These are phyloP conservation scores for Chironomus riparius DNA, from an alignment of 2,888 invertebrate species.

Conservation along the genomic window DNA sequence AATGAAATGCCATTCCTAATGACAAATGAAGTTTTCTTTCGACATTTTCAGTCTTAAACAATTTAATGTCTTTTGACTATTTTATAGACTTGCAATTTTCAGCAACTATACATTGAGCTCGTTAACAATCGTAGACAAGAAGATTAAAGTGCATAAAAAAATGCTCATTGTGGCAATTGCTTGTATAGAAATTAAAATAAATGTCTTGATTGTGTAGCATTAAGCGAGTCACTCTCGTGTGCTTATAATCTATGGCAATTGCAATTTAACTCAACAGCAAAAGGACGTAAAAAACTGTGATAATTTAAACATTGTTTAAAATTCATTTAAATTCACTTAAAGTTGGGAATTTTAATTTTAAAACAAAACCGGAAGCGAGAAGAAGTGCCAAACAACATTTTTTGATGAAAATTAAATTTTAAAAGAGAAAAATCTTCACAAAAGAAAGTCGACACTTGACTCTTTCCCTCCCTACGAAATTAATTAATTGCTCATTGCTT, in stretches of 20 bases:
- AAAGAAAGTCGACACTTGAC: neutral
- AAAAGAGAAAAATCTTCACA: conserved; percentile 3
- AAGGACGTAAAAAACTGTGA: neutral
- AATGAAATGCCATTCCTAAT: neutral
- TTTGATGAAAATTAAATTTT: neutral
- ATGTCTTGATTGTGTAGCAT: conserved; percentile 18
- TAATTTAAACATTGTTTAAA: too few species aligned
- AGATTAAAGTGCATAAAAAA: too few species aligned
- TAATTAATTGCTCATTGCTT: neutral
- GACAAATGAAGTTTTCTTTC: conserved; percentile 23
- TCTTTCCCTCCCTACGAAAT: too few species aligned
- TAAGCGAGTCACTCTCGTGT: neutral
- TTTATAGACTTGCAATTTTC: conserved; percentile 21
- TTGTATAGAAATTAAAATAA: conserved; percentile 3
- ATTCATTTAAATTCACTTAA: too few species aligned
- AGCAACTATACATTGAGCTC: neutral
- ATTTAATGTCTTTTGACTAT: neutral
- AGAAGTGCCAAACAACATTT: too few species aligned
- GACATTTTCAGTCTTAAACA: neutral
- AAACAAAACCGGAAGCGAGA: too few species aligned
- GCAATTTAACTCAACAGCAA: conserved; percentile 12
- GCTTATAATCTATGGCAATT: neutral
- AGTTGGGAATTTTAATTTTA: too few species aligned
- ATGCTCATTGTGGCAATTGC: conserved; percentile 18
- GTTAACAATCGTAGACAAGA: neutral